Base-by-base conservation (phyloP, 2,113 vertebrate species). In the Rhizomys pruinosus region DNA sequence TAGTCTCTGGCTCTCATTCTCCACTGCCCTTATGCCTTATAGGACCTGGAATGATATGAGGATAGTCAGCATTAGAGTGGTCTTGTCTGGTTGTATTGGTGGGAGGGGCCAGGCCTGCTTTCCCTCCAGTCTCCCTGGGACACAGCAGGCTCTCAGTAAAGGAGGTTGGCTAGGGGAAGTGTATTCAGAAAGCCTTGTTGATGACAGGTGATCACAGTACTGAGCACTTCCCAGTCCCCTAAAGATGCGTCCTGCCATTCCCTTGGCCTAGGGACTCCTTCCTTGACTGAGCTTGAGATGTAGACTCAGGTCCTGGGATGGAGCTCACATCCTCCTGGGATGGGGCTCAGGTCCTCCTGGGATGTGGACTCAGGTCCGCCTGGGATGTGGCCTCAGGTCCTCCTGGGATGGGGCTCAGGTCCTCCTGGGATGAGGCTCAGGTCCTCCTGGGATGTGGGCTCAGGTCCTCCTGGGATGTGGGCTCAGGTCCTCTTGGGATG, bases 41-140 rank as follows among this genome's bases (percentile, higher is more conserved):
- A 25, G 61, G 71, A 39, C 37, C 2, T 10, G 27, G 55, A 29
- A n/a, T 34, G 72, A 29, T 66, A 6, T 9, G 3, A 29, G 64
- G 92, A 6, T 29, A 19, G 57, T 42, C 23, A 32, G 0, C 3
- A n/a, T 7, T 32, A 3, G 9, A 3, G 7, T 0, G 3, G 52
- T 44, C 47, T 44, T 42, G 47, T 17, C 23, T 86, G 47, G 8
- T 37, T 20, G 59, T 0, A 59, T 68, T 11, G 29, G 59, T 72
- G 52, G 76, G 64, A 66, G n/a, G 82, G 13, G 47, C 25, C 2
- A 0, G 9, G 39, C 25, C 44, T 64, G 1, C 1, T 69, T 81
- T 39, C 47, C 61, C 71, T 64, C 8, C 4, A 72, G 34, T n/a
- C 66, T 15, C 52, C 73, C 68, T 42, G 76, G 39, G 73, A n/a